A percentile compares a stretch with the other conserved stretches of the same genome.
phyloP scores from a whole-genome alignment of 2,888 invertebrate species.

The Iselma pallidipennis region DNA sequence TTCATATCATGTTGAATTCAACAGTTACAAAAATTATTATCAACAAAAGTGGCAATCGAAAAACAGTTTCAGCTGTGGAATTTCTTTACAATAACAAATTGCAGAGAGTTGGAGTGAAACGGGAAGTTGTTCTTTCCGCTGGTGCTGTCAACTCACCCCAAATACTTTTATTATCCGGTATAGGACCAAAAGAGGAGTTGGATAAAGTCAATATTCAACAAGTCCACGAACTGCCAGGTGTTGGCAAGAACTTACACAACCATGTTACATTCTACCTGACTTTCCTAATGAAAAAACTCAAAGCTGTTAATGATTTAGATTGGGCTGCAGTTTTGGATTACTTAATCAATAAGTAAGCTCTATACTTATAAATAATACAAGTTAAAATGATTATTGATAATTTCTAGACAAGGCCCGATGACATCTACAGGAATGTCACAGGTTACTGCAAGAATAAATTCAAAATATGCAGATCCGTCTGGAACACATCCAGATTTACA shows the following conservation, averaged over 20 bases:
- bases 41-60: constrained; percentile 52
- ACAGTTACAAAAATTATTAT: constrained; percentile 64
- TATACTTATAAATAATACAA: background rate
- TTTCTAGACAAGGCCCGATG: constrained; percentile 61
- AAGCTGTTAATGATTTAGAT: constrained; percentile 61
- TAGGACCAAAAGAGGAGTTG: constrained; percentile 66
- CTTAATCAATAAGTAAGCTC: constrained; percentile 54
- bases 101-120: constrained; percentile 57
- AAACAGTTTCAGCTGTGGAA: constrained; percentile 64
- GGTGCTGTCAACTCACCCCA: constrained; percentile 72
- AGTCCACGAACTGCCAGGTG: constrained; percentile 67
- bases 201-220: constrained; percentile 63
- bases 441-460: constrained; percentile 68
- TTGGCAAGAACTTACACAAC: constrained; percentile 71
- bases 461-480: constrained; percentile 63
- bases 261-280: constrained; percentile 66
- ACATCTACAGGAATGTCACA: constrained; percentile 68
- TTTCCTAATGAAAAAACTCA: constrained; percentile 60
- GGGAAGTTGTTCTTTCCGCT: constrained; percentile 65
- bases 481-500: constrained; percentile 68
- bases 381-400: background rate
- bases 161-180: constrained; percentile 67
- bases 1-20: constrained; percentile 66
- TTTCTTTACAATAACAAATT: constrained; percentile 60
- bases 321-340: constrained; percentile 68